Evolutionary conservation across 2,797 vertebrate species (phyloP).

Genomic region (Poecilia velifera): DNA sequence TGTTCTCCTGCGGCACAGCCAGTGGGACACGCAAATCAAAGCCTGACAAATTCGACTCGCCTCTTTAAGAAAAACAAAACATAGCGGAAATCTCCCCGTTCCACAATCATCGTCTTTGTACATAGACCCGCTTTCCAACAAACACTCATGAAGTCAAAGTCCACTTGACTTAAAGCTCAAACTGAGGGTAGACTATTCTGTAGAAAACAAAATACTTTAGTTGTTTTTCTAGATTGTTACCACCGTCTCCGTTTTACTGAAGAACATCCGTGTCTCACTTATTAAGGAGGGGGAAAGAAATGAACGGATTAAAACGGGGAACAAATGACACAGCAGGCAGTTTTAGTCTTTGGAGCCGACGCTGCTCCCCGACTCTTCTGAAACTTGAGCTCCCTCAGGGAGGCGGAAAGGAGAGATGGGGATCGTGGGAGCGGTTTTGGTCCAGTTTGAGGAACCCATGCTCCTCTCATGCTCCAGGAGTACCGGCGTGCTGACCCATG

Average conservation of each 20-base stretch:
- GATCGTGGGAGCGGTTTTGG: constrained; percentile 51
- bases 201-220: constrained; percentile 22
- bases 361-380: constrained; percentile 47
- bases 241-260: constrained; percentile 30
- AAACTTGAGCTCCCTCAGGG: constrained; percentile 37
- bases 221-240: constrained; percentile 23
- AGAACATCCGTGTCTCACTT: constrained; percentile 35
- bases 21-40: constrained; percentile 38
- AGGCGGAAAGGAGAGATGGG: constrained; percentile 39
- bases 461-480: constrained; percentile 89
- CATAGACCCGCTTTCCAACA: constrained; percentile 16
- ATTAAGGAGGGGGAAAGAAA: constrained; percentile 11
- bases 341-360: constrained; percentile 53
- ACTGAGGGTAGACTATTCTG: constrained; percentile 20
- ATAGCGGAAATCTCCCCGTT: constrained; percentile 11
- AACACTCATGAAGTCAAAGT: constrained; percentile 27
- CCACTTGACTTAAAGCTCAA: constrained; percentile 22
- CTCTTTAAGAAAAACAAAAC: constrained; percentile 27
- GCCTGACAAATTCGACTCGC: constrained; percentile 22
- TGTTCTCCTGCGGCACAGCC: constrained; percentile 36
- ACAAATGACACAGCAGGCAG: constrained; percentile 47
- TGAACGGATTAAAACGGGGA: constrained; percentile 22
- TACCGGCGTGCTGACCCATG: constrained; percentile 88
- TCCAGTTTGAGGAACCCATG: constrained; percentile 39
- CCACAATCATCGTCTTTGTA: constrained; percentile 29